Evolutionary conservation across 2,797 vertebrate species (phyloP), one percentile per base, ranked within the genome.

Genomic region (Halcyon chelicuti): DNA sequence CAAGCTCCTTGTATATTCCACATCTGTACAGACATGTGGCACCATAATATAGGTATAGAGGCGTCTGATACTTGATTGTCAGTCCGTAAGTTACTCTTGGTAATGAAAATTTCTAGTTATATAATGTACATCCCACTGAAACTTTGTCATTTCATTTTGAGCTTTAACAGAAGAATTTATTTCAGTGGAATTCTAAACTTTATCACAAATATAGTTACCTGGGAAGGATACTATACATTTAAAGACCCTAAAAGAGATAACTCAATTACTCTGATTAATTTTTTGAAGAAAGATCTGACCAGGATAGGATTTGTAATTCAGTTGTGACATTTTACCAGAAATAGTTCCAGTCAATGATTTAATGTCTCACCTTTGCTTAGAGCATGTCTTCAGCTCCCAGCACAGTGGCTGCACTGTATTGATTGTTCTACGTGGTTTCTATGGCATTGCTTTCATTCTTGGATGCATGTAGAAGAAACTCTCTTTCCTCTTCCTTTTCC

Each of bases 341-440:
- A 35, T 90, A 90, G 88, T 78, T 80, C 33, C 72, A 90, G 21
- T 88, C 80, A 90, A 42, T 96, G 90, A 77, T 95, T 90, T 90
- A 60, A 81, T 55, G 31, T 82, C 86, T 86, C 60, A 58, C 76
- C 78, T 89, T 76, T 82, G 31, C 71, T 86, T 95, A 75, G 61
- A 73, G 60, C 39, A 90, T 58, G 12, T 63, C 47, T 72, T 90
- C 31, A 87, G 35, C 62, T 91, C 22, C 57, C 58, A 70, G 47
- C 40, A 94, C 88, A 83, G 60, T 85, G 62, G 8, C 51, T 79
- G 49, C 8, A 7, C 16, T 33, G n/a, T 90, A 93, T 83, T 96
- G 95, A 96, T 96, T 96, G 84, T 83, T 60, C 31, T 8, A 84
- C 42, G 8, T 91, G 17, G 51, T 94, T 97, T 96, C 93, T 75